A percentile compares a stretch with the other conserved stretches of the same genome.
Evolutionary conservation across 23 tunicate species (phyloP).

Genomic region (Oikopleura vanhoeffeni): DNA sequence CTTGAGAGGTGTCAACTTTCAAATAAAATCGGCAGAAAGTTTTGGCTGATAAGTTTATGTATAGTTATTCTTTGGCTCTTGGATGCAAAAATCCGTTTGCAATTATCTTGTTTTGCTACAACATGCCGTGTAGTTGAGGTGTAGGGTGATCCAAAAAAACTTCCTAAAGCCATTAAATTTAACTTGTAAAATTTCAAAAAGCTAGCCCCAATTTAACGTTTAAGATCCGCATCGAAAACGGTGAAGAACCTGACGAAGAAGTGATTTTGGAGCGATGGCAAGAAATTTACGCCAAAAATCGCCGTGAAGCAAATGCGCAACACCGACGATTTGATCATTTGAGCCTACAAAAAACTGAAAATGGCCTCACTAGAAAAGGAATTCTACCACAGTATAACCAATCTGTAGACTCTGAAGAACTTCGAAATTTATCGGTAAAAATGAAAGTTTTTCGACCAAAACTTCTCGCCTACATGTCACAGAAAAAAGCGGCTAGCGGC

Average conservation of each 20-base stretch:
- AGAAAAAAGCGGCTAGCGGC: neutral
- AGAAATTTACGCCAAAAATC: slow-evolving; percentile 11
- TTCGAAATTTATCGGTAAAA: neutral
- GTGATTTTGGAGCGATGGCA: neutral
- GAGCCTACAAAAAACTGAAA: neutral
- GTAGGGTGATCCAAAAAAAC: too few relatives aligned
- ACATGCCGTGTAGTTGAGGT: too few relatives aligned
- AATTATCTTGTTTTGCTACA: too few relatives aligned
- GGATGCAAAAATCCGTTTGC: too few relatives aligned
- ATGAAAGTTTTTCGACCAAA: neutral
- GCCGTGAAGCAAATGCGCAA: neutral
- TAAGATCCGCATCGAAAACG: too few relatives aligned
- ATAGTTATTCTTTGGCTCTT: too few relatives aligned
- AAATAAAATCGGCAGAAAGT: too few relatives aligned
- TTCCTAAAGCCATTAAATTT: too few relatives aligned
- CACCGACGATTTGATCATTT: neutral
- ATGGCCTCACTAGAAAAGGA: neutral
- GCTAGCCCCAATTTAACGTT: too few relatives aligned
- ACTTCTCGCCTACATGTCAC: slow-evolving; percentile 9
- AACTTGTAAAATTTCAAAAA: too few relatives aligned
- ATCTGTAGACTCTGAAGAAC: neutral
- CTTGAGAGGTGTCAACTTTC: too few relatives aligned
- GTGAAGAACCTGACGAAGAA: neutral
- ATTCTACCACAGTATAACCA: neutral
- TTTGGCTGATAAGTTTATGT: too few relatives aligned